Evolutionary conservation across 2,888 invertebrate genomes (phyloP).

Genomic region (Dioctria rufipes): DNA sequence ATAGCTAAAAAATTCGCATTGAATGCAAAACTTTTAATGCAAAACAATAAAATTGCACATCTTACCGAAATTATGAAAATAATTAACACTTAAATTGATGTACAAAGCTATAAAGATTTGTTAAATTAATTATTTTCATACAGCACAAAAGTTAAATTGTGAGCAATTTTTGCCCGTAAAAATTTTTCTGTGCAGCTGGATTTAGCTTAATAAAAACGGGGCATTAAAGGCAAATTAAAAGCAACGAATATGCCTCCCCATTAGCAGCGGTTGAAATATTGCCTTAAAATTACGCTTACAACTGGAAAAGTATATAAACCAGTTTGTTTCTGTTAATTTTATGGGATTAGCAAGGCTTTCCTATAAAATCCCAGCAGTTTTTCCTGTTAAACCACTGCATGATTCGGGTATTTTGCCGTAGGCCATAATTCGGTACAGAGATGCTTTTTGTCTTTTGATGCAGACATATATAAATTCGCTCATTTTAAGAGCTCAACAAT

Average conservation of each 20-base stretch:
- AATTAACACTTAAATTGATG: too few species aligned
- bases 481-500: not conserved
- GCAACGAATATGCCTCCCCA: not conserved
- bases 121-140: not conserved
- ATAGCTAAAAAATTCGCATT: too few species aligned
- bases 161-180: not conserved
- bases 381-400: slow-evolving; percentile 37
- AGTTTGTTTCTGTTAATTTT: slow-evolving; percentile 33
- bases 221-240: not conserved
- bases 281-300: slow-evolving; percentile 5
- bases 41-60: too few species aligned
- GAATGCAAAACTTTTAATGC: too few species aligned
- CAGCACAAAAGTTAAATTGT: not conserved
- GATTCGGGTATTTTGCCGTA: not conserved
- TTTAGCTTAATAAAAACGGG: not conserved
- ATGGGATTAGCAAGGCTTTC: slow-evolving; percentile 32
- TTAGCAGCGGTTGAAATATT: not conserved
- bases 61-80: too few species aligned
- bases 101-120: too few species aligned
- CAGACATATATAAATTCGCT: not conserved
- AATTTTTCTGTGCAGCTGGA: not conserved
- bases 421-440: not conserved
- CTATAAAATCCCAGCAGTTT: slow-evolving; percentile 15
- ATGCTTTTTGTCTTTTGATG: not conserved
- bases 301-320: not conserved